phyloP scores from a whole-genome alignment of 2,888 invertebrate genomes.

The Herminia tarsipennalis region DNA sequence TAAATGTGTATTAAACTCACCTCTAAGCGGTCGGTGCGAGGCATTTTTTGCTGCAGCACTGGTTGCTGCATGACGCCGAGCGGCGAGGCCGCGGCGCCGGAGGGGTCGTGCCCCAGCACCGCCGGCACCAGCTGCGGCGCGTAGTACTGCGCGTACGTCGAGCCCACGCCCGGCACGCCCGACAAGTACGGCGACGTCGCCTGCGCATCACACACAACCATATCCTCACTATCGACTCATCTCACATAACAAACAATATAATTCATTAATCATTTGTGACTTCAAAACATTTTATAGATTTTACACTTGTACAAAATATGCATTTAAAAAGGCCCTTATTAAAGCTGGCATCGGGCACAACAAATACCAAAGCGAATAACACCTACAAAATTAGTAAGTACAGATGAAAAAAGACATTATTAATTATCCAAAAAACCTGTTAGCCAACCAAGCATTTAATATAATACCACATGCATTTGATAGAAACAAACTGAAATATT shows the following conservation, averaged over 20 bases:
- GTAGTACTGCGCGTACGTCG: constrained; percentile 96
- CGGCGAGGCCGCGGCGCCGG: constrained; percentile 91
- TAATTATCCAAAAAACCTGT: constrained; percentile 30
- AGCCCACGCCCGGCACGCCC: constrained; percentile 95
- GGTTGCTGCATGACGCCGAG: constrained; percentile 94
- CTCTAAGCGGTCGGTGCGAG: constrained; percentile 98
- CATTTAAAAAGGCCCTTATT: constrained; percentile 24
- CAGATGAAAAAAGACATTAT: constrained; percentile 14
- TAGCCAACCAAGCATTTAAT: constrained; percentile 68
- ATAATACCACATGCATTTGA: constrained; percentile 68
- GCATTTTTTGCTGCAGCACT: constrained; percentile 97
- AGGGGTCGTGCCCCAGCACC: constrained; percentile 95
- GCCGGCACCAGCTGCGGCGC: constrained; percentile 96
- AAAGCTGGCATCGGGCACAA: constrained; percentile 32
- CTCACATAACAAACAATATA: neutral
- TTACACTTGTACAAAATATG: neutral
- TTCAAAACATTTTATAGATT: no score
- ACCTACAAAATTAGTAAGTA: constrained; percentile 21
- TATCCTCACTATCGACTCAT: constrained; percentile 22
- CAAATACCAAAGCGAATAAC: constrained; percentile 36
- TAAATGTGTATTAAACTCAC: constrained; percentile 84
- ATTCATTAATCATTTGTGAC: no score
- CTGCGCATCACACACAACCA: constrained; percentile 76
- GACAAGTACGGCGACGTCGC: constrained; percentile 97
- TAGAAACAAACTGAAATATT: constrained; percentile 61